Evolutionary conservation across 2,888 invertebrate species (phyloP).

Genomic region (Leucophenga montana): DNA sequence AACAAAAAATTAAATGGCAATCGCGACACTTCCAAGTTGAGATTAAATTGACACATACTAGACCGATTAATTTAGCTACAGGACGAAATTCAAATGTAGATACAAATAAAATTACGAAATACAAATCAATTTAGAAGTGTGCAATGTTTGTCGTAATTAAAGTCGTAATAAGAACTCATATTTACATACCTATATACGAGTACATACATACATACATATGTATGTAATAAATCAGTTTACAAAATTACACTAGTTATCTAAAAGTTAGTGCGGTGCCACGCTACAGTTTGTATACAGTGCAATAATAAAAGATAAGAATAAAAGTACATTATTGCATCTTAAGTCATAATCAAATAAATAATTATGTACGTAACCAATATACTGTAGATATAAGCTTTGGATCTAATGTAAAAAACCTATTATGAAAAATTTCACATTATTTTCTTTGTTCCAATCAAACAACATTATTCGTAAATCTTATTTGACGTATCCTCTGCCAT

Average conservation of each 20-base stretch:
- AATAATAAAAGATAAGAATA: constrained; percentile 1
- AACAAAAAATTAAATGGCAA: neutral
- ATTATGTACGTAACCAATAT: neutral
- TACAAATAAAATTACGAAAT: neutral
- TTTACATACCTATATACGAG: too few relatives aligned
- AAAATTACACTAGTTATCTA: neutral
- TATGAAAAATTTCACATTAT: neutral
- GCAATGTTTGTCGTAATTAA: neutral
- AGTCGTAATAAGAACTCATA: neutral
- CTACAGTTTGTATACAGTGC: constrained; percentile 7
- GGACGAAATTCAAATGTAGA: neutral
- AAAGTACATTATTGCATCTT: neutral
- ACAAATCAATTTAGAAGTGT: neutral
- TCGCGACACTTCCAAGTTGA: constrained; percentile 2
- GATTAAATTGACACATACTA: neutral
- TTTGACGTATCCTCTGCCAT: neutral
- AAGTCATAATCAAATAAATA: constrained; percentile 2
- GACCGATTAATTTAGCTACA: neutral
- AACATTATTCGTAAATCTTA: neutral
- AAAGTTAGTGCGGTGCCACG: neutral
- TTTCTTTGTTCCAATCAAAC: neutral
- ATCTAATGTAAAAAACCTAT: neutral
- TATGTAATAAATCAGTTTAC: too few relatives aligned
- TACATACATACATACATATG: neutral
- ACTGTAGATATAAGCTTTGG: neutral